Evolutionary conservation across 2,797 vertebrate species (phyloP), one percentile per base, ranked within the genome.

Genomic region (Bradypus variegatus): DNA sequence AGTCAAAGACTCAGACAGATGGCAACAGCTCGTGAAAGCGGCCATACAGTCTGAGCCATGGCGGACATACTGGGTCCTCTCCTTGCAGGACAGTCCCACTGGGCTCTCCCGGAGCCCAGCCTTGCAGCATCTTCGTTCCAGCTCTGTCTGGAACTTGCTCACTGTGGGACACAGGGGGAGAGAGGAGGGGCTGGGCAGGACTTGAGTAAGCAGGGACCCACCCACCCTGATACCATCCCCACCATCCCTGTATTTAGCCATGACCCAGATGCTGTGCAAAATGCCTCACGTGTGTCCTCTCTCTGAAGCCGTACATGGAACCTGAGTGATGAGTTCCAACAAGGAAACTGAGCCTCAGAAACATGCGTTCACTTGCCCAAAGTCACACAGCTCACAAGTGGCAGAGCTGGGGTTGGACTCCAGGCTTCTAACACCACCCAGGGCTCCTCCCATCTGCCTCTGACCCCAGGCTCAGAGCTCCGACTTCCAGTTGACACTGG

Each of bases 1-100:
- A 10, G 62, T 89, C 78, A 95, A 78, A n/a, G 73, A 13, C 55
- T 90, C 90, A 2, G 91, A 65, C 36, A 93, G 93, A 1, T 5
- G 89, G 36, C 98, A 98, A 96, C 98, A 98, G 94, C 96, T 90
- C 58, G 97, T 97, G 96, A 98, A 98, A 6, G 98, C 97, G 4
- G 81, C 77, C 2, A 97, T 94, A 31, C 98, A 98, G 91, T 96
- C 97, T 87, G 96, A 96, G 27, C 97, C 97, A 8, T 97, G 97
- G 0, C 96, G 97, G 95, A 98, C 98, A 70, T 98, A 98, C 85
- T 95, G 94, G 16, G 96, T 97, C 91, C 98, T 97, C 0, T 97
- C 95, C 0, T 92, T 97, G 65, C 98, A 98, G 0, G 97, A 96
- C 91, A 98, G 98, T 0, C 97, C 96, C 97, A 98, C 97, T 0